These are phyloP conservation scores for Cinclus mexicanus DNA, from an alignment of 2,113 vertebrate genomes.

Conservation along the genomic window DNA sequence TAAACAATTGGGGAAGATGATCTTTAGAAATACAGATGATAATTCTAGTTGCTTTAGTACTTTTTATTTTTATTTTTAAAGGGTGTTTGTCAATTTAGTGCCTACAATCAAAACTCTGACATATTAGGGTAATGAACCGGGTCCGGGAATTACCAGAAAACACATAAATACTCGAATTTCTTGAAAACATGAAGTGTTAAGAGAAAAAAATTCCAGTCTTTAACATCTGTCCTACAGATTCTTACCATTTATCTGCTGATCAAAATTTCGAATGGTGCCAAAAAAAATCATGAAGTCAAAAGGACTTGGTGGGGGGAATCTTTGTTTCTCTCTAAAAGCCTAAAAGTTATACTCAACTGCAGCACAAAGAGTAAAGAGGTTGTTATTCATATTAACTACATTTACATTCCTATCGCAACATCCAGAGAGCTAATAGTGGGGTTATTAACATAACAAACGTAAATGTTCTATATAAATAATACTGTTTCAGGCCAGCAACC, in stretches of 20 bases:
- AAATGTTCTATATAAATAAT: conserved; percentile 99
- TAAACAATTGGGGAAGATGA: background rate
- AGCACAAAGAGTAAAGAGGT: conserved; percentile 88
- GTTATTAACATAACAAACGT: conserved; percentile 99
- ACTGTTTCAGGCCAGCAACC: conserved; percentile 93
- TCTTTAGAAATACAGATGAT: background rate
- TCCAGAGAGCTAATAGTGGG: conserved; percentile 98
- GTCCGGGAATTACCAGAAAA: conserved; percentile 50
- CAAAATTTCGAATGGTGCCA: conserved; percentile 71
- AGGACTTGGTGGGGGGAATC: conserved; percentile 78
- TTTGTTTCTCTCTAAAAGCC: conserved; percentile 82
- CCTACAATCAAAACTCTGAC: conserved; percentile 26
- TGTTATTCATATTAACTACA: conserved; percentile 89
- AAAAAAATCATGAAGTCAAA: conserved; percentile 75
- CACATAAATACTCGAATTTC: conserved; percentile 58
- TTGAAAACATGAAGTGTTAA: conserved; percentile 66
- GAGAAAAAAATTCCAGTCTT: conserved; percentile 73
- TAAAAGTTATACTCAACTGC: conserved; percentile 89
- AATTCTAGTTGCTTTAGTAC: background rate
- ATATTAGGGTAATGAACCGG: conserved; percentile 52
- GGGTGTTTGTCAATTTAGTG: conserved; percentile 34
- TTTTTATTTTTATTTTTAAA: conserved; percentile 56
- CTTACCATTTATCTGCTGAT: conserved; percentile 77
- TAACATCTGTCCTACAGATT: conserved; percentile 76
- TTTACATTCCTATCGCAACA: conserved; percentile 94